Evolutionary conservation across 2,888 invertebrate species (phyloP), one percentile per base, ranked within the genome.

Genomic region (Zelleria hepariella): DNA sequence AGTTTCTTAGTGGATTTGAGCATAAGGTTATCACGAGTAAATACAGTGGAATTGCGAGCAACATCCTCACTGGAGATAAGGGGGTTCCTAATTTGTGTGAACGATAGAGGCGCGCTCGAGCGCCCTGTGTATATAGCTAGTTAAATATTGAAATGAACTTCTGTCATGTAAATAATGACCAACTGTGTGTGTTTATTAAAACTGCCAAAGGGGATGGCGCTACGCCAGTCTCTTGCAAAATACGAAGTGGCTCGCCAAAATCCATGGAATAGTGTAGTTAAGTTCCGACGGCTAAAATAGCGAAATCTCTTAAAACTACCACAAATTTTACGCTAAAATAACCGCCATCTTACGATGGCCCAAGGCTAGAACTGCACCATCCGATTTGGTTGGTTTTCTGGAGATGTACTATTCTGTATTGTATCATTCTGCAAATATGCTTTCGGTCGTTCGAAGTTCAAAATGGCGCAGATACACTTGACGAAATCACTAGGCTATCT

Each of bases 161-260:
- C 68, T 77, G 74, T 74, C 73, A 72, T 86, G 86, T 86, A 86
- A 78, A 86, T 86, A 86, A 77, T 80, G 84, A 85, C 82, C 83
- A 82, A 84, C 73, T 75, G 78, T 77, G 75, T 69, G 73, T 67
- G 32, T 42, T 15, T 42, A 42, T 42, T 42, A 15, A 51, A 51
- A 20, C 51, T 51, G 23, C 23, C 51, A 23, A 51, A 42, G 15
- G 32, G 32, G 15, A 42, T 42, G 32, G 32, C 15, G 15, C 2
- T 10, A 15, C 32, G 32, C 32, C 32, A 42, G 32, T 15, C 32
- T 42, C 32, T 42, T 42, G 32, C 32, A 42, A 42, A 15, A 42
- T 42, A 32, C 10, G 32, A 2, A 15, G 15, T 42, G 15, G 15
- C 32, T 42, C 15, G 3, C 32, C 10, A 2, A 10, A 10, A 10